These are phyloP conservation scores for Trichosurus vulpecula DNA, from an alignment of 2,797 vertebrate genomes.

Conservation along the genomic window DNA sequence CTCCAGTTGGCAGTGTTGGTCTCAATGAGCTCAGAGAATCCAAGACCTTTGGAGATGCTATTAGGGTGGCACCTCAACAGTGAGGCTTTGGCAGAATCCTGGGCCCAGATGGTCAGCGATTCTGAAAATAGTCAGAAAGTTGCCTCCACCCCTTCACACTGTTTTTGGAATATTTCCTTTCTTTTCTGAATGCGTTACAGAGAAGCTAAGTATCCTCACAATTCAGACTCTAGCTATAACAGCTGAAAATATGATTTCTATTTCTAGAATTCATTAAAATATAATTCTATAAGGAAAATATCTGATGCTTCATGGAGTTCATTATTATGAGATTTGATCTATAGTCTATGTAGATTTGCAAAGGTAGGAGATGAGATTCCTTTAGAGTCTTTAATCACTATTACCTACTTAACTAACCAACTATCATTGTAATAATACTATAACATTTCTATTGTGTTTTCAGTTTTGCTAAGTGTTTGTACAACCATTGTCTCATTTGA, in stretches of 20 bases:
- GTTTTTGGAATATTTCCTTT: neutral
- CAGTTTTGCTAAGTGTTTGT: neutral
- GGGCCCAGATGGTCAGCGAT: neutral
- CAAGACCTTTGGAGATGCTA: neutral
- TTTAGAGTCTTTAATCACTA: neutral
- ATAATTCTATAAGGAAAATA: neutral
- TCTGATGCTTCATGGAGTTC: neutral
- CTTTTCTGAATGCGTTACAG: neutral
- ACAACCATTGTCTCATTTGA: neutral
- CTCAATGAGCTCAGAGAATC: conserved; percentile 2
- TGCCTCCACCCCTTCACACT: neutral
- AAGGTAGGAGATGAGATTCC: neutral
- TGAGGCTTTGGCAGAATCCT: conserved; percentile 55
- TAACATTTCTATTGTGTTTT: neutral
- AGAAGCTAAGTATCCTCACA: neutral
- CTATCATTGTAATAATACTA: neutral
- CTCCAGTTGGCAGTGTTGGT: conserved; percentile 26
- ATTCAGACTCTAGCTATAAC: neutral
- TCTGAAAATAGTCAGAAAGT: neutral
- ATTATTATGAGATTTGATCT: neutral
- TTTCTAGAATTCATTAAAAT: neutral
- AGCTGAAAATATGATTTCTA: neutral
- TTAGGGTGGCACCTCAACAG: conserved; percentile 38
- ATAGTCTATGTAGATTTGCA: neutral
- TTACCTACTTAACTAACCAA: neutral